Evolutionary conservation across 2,888 invertebrate genomes (phyloP), one percentile per base, ranked within the genome.

Genomic region (Nipponacmea schrenckii): DNA sequence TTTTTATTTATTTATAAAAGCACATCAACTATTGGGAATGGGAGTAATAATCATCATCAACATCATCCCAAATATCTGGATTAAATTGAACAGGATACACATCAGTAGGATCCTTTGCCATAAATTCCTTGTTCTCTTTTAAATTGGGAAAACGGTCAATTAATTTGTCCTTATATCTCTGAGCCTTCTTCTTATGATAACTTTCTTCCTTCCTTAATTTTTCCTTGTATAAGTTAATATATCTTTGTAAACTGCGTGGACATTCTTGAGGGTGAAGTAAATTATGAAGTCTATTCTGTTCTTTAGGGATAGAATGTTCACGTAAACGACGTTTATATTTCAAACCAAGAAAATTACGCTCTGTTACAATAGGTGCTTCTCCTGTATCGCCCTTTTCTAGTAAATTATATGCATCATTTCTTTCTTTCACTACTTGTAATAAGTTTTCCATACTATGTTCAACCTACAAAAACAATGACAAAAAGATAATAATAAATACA

Each of bases 391-490:
- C 87, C 1, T 80, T 83, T 91, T 99, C 98, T 69, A 99, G 90
- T 79, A 93, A 87, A 88, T 94, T 93, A 89, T 95, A 96, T 0
- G 99, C 98, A 79, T 92, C 90, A 87, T 99, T 97, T 77, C 99
- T 91, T 90, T 99, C 99, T 70, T 94, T 91, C 0, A 99, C 93
- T 0, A 99, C 96, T 24, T 91, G 90, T 89, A 98, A 95, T 72
- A 99, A 90, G 88, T 98, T 96, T 76, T 92, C 91, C 99, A 99
- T 99, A 24, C 97, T 97, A 80, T 95, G 94, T 86, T 95, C 93
- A 0, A 98, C 92, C 92, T 92, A 77, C n/a, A 75, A 70, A 67
- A 45, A 10, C 7, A 39, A n/a, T 67, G 48, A 20, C 15, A n/a
- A 68, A 27, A 62, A 24, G 7, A 68, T 20, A 20, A 17, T 12